Conservation (phyloP, 2,113 vertebrate genomes). For the Aspidoscelis tigris region DNA sequence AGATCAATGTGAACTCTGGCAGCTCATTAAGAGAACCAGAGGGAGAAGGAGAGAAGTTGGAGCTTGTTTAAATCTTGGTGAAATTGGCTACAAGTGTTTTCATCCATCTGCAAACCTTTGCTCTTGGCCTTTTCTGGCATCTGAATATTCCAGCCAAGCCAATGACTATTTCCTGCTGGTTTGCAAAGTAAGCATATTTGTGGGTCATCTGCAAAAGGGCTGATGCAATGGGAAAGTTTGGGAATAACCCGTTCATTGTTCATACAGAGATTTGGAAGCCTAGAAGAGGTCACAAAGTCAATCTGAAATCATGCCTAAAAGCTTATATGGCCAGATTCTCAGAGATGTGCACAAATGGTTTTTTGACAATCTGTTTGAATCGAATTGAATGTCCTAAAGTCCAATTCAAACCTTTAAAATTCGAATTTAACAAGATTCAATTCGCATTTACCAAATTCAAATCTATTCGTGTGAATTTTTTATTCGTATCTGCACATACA, state of each 20-base stretch:
- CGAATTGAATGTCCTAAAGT: too few species aligned
- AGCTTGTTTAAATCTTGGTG: background rate
- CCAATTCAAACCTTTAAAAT: too few species aligned
- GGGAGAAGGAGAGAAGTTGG: background rate
- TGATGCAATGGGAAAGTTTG: background rate
- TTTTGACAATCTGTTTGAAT: too few species aligned
- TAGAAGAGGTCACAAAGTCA: background rate
- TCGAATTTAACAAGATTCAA: too few species aligned
- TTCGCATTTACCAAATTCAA: too few species aligned
- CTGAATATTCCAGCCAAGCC: background rate
- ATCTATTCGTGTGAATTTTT: too few species aligned
- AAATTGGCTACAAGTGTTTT: background rate
- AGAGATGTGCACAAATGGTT: background rate
- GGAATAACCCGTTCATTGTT: background rate
- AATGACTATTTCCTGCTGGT: conserved; percentile 1
- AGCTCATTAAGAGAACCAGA: background rate
- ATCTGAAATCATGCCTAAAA: background rate
- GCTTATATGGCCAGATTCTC: background rate
- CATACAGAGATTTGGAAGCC: conserved; percentile 9
- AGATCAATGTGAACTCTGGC: too few species aligned
- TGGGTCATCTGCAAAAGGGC: background rate
- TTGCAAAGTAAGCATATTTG: background rate
- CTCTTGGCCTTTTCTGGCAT: conserved; percentile 7
- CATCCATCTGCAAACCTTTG: background rate
- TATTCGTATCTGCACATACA: too few species aligned